Conservation (phyloP, 2,113 vertebrate genomes). For the Morone chrysops region DNA sequence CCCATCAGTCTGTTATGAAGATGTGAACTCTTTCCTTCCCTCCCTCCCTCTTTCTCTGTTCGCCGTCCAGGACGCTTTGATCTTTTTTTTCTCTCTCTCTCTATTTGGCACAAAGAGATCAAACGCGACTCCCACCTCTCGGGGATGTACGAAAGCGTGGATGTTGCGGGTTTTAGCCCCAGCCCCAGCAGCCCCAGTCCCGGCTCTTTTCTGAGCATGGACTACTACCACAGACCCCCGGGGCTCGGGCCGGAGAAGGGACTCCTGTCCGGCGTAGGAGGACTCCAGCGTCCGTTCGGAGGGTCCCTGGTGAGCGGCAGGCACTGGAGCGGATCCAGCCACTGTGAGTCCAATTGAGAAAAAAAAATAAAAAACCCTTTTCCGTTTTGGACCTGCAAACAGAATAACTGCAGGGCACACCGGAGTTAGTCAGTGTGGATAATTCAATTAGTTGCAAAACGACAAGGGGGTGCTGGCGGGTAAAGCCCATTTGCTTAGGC, state of each 20-base stretch:
- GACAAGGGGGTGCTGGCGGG: not conserved
- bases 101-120: conserved; percentile 49
- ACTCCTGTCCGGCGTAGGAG: conserved; percentile 58
- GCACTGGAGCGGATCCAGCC: conserved; percentile 79
- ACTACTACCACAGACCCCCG: conserved; percentile 80
- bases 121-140: conserved; percentile 24
- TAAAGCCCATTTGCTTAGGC: not conserved
- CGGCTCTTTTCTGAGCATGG: conserved; percentile 76
- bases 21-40: conserved; percentile 69
- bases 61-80: conserved; percentile 48
- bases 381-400: not conserved
- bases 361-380: not conserved
- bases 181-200: conserved; percentile 69
- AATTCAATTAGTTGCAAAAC: conserved; percentile 7
- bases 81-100: not conserved
- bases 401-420: not conserved
- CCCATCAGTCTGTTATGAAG: conserved; percentile 62
- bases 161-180: conserved; percentile 76
- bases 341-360: conserved; percentile 69
- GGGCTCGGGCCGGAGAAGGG: conserved; percentile 77
- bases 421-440: not conserved
- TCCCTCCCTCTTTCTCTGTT: conserved; percentile 17
- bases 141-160: conserved; percentile 79
- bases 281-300: conserved; percentile 69
- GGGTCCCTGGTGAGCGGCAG: conserved; percentile 64